Base-by-base conservation (phyloP, 2,797 vertebrate species). In the Serranus cabrilla region DNA sequence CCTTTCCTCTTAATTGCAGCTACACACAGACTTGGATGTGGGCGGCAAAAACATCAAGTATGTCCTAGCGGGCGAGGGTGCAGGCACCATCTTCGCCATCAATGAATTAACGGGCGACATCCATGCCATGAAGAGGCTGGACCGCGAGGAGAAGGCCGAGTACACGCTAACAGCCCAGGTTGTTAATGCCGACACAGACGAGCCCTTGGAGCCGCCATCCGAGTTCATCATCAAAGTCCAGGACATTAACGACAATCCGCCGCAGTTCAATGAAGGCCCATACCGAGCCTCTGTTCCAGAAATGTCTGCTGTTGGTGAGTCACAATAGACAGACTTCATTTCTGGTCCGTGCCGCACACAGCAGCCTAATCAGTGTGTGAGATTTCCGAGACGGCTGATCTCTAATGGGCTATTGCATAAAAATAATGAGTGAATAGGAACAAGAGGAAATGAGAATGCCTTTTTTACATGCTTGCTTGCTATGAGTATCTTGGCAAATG, bases 221-320 rank as follows among this genome's bases (percentile, higher is more conserved):
- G 97, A 99, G 91, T 99, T 99, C 94, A 99, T 99, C 90, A 99
- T 99, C 82, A 99, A 99, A 94, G 98, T 99, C 67, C 98, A 99
- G 92, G 98, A 99, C 93, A 99, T 99, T 94, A 99, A 99, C 25
- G 98, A 99, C 94, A 99, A 99, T 18, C 94, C 98, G 0, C 98
- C 98, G 0, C 97, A 99, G 90, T 99, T 99, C 92, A 93, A 95
- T 0, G 96, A 97, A 52, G 98, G 97, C 14, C 98, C 97, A 0
- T 99, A 99, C 92, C 95, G 96, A 2, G 98, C 97, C 12, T 96
- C 96, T 0, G 97, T 99, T 74, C 97, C 97, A 5, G 98, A 99
- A 89, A 99, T 99, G 97, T 99, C 98, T 60, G 86, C 96, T 65
- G 96, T 99, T 72, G 98, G 98, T 99, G 95, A 77, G 97, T 97